A percentile compares a stretch with the other conserved stretches of the same genome.
Conservation (phyloP, 2,113 vertebrate genomes). For the Callocephalon fimbriatum region DNA sequence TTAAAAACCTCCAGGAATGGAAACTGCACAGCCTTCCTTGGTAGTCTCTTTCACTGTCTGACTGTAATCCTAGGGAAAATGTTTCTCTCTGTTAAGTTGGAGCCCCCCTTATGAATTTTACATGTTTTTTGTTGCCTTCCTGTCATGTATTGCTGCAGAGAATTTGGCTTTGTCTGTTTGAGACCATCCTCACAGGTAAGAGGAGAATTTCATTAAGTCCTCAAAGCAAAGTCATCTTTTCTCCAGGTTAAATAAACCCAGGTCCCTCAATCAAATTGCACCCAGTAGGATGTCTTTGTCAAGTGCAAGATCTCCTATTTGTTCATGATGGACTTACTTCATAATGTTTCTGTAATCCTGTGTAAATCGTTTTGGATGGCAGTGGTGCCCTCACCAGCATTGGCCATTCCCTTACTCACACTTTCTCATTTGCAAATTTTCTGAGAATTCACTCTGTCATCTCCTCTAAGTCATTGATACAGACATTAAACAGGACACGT, state of each 20-base stretch:
- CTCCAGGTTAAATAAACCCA: background rate
- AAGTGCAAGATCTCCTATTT: background rate
- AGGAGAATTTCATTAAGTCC: background rate
- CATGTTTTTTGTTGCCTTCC: background rate
- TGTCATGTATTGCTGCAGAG: background rate
- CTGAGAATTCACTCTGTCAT: background rate
- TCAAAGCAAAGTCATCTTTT: background rate
- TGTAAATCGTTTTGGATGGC: background rate
- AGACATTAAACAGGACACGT: background rate
- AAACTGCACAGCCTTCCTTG: background rate
- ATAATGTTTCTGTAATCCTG: background rate
- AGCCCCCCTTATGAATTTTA: background rate
- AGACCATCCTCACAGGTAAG: background rate
- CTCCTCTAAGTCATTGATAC: background rate
- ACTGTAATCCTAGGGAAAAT: background rate
- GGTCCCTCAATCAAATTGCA: background rate
- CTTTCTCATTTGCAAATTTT: background rate
- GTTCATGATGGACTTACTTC: background rate
- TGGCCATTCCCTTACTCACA: background rate
- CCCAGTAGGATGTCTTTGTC: background rate
- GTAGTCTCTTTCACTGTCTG: background rate
- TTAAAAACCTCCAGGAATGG: background rate
- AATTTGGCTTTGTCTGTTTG: background rate
- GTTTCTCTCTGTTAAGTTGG: background rate
- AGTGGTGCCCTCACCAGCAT: background rate